These are phyloP conservation scores for Stratiomys singularior DNA, from an alignment of 2,888 invertebrate species.

Conservation along the genomic window DNA sequence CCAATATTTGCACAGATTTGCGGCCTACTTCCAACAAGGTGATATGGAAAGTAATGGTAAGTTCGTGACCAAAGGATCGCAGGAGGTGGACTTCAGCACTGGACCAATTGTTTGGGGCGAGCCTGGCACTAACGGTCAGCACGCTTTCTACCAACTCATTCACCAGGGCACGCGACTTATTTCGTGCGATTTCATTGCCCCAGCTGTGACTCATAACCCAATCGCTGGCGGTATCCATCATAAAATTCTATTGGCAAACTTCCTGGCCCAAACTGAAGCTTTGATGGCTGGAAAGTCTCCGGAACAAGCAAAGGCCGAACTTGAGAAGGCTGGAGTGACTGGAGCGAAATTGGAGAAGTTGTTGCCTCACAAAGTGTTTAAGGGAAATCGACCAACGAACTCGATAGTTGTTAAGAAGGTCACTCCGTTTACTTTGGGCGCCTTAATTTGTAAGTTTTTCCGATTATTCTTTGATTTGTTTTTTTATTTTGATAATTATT, in stretches of 20 bases:
- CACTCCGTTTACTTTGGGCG: constrained; percentile 93
- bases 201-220: constrained; percentile 92
- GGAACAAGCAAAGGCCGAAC: constrained; percentile 76
- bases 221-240: constrained; percentile 85
- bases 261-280: constrained; percentile 98
- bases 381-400: constrained; percentile 97
- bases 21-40: constrained; percentile 99
- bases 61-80: constrained; percentile 80
- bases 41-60: constrained; percentile 99
- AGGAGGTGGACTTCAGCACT: constrained; percentile 65
- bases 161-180: constrained; percentile 88
- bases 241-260: constrained; percentile 95
- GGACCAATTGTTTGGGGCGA: constrained; percentile 77
- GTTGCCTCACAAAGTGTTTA: constrained; percentile 95
- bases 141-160: constrained; percentile 99
- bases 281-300: constrained; percentile 82
- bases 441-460: constrained; percentile 81
- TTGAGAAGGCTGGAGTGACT: constrained; percentile 80
- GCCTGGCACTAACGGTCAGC: constrained; percentile 99
- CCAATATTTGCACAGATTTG: constrained; percentile 98
- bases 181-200: constrained; percentile 97
- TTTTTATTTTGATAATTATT: constrained; percentile 21
- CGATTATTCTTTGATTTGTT: constrained; percentile 49
- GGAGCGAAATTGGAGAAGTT: constrained; percentile 80
- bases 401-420: constrained; percentile 92